Base-by-base conservation (phyloP, 1,140 invertebrate species). In the Andricus grossulariae region DNA sequence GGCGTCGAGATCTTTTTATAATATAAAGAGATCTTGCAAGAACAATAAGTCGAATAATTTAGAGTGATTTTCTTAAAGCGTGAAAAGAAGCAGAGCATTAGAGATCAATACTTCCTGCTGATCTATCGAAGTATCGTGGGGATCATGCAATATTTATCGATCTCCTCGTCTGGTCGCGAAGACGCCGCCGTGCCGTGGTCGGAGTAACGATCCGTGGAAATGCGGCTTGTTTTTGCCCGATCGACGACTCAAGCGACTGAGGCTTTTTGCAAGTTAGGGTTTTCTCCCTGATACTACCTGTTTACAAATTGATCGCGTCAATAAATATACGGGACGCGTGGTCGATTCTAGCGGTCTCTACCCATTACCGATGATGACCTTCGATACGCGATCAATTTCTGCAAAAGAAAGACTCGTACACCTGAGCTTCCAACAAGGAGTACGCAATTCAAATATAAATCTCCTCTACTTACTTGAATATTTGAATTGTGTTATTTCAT, bases 301-400 rank as follows among this genome's bases (percentile, higher is more conserved):
- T 84, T 84, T 84, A 84, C 83, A 84, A 84, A 84, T 84, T 84
- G 83, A 84, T 84, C 76, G 74, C 71, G 50, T 74, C 76, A 72
- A 52, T 18, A 52, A 55, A 75, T 75, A 66, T 66, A 66, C 57
- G 52, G 52, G n/a, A 54, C 25, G 13, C 25, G 57, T 66, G 13
- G 25, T 32, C 57, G 57, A 32, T 11, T 32, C 25, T 66, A 66
- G 13, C 52, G 52, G 52, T 32, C 32, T 66, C 13, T 13, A 25
- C 57, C 13, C 57, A 66, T 66, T 66, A 66, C 13, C 57, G 25
- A 39, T 66, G 57, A 32, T 66, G 57, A 66, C 57, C 57, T 66
- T 66, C 57, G 57, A 66, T 66, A 16, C 60, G 16, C 32, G 60
- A 66, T 45, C 60, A 66, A 66, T 66, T 66, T 66, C 25, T 16